phyloP scores from a whole-genome alignment of 2,113 vertebrate species.

The Neodontobutis hainanensis region DNA sequence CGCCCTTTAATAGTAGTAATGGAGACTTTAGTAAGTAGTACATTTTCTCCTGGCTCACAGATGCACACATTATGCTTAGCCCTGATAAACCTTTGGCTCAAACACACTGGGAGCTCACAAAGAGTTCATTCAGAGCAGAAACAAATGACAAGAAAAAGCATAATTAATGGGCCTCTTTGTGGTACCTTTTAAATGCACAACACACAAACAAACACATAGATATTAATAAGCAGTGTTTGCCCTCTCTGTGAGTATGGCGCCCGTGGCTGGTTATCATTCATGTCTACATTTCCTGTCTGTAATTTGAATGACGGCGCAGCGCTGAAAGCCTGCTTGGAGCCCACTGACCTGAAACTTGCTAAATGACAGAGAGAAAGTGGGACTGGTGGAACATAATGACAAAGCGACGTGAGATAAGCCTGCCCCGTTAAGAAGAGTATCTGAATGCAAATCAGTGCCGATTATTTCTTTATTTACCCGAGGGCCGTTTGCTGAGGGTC shows the following conservation, averaged over 20 bases:
- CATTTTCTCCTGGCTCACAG: slow-evolving; percentile 39
- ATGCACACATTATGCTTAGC: slow-evolving; percentile 25
- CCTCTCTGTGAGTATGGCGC: slow-evolving; percentile 17
- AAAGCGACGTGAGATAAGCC: slow-evolving; percentile 52
- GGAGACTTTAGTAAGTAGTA: slow-evolving; percentile 43
- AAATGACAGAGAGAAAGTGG: slow-evolving; percentile 52
- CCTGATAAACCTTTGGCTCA: slow-evolving; percentile 23
- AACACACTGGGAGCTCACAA: slow-evolving; percentile 14
- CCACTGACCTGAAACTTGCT: slow-evolving; percentile 63
- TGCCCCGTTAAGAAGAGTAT: slow-evolving; percentile 37
- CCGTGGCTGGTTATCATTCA: slow-evolving; percentile 55
- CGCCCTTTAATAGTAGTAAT: slow-evolving; percentile 31
- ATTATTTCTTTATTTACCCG: slow-evolving; percentile 56
- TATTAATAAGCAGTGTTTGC: slow-evolving; percentile 34
- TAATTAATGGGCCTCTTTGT: slow-evolving; percentile 39
- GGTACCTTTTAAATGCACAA: slow-evolving; percentile 17
- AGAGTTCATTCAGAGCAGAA: slow-evolving; percentile 32
- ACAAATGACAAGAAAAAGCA: slow-evolving; percentile 44
- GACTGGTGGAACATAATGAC: slow-evolving; percentile 45
- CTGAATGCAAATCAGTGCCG: slow-evolving; percentile 50
- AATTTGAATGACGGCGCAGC: slow-evolving; percentile 42
- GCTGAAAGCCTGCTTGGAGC: slow-evolving; percentile 56
- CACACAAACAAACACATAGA: slow-evolving; percentile 10
- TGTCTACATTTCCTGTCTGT: slow-evolving; percentile 49
- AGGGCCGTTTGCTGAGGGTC: slow-evolving; percentile 44